These are phyloP conservation scores for Sebastes steindachneri DNA, from an alignment of 2,797 vertebrate species.

Conservation along the genomic window DNA sequence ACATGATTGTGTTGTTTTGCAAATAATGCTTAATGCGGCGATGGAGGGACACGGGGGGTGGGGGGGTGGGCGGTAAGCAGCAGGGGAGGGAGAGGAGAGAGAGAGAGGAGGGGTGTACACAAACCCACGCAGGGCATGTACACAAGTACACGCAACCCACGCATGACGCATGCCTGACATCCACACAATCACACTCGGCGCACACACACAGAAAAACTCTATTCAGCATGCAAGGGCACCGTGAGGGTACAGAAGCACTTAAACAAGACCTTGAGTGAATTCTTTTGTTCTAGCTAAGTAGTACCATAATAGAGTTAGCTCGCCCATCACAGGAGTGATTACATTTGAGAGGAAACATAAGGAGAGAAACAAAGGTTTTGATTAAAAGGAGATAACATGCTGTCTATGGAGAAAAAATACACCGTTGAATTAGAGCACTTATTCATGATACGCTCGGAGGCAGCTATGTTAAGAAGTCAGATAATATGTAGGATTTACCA, in stretches of 20 bases:
- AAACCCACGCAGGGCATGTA: slow-evolving; percentile 73
- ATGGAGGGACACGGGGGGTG: not conserved
- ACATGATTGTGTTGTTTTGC: slow-evolving; percentile 69
- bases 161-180: slow-evolving; percentile 68
- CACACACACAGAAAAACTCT: not conserved
- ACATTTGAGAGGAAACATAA: slow-evolving; percentile 61
- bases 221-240: slow-evolving; percentile 47
- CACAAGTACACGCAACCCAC: slow-evolving; percentile 62
- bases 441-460: not conserved
- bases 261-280: slow-evolving; percentile 65
- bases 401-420: no score
- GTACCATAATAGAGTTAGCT: slow-evolving; percentile 61
- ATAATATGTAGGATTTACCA: slow-evolving; percentile 43
- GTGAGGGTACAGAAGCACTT: slow-evolving; percentile 60
- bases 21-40: slow-evolving; percentile 69
- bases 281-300: slow-evolving; percentile 67
- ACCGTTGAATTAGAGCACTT: slow-evolving; percentile 37
- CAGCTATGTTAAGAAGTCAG: slow-evolving; percentile 51
- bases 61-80: not conserved
- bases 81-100: not conserved
- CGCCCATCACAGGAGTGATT: slow-evolving; percentile 57
- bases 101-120: not conserved
- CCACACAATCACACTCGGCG: slow-evolving; percentile 30
- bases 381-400: slow-evolving; percentile 54
- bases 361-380: slow-evolving; percentile 56